These are phyloP conservation scores for Prietella phreatophila DNA, from an alignment of 2,113 vertebrate genomes.

Conservation along the genomic window DNA sequence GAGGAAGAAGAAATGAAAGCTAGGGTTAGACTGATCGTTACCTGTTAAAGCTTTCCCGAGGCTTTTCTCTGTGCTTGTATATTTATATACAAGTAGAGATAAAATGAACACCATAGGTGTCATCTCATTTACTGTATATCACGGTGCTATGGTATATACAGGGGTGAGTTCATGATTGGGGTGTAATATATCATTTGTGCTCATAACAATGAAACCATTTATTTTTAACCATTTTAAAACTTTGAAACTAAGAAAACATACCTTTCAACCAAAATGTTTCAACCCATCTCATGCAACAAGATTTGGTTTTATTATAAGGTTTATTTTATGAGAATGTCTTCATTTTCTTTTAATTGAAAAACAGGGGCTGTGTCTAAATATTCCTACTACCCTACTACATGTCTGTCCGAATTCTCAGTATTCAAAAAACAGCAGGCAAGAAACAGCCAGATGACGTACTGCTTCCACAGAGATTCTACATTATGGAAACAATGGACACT, in stretches of 20 bases:
- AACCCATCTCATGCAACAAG: not conserved
- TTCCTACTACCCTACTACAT: too few relatives aligned
- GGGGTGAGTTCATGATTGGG: too few relatives aligned
- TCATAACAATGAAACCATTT: not conserved
- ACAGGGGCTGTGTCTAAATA: not conserved
- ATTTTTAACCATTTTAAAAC: not conserved
- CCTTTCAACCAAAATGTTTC: not conserved
- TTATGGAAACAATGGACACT: too few relatives aligned
- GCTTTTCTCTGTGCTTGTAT: slow-evolving; percentile 8
- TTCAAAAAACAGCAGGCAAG: too few relatives aligned
- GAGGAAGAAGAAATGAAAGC: slow-evolving; percentile 50
- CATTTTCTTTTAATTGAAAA: not conserved
- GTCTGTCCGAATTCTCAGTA: too few relatives aligned
- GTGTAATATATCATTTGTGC: not conserved
- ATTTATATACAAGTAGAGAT: not conserved
- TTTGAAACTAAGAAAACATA: not conserved
- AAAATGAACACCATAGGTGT: not conserved
- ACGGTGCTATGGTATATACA: not conserved
- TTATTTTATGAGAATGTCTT: not conserved
- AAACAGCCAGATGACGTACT: too few relatives aligned
- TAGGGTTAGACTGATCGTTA: slow-evolving; percentile 49
- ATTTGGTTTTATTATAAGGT: not conserved
- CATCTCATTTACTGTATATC: not conserved
- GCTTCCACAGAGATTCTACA: too few relatives aligned
- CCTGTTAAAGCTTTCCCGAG: slow-evolving; percentile 47